These are phyloP conservation scores for Ceryle rudis DNA, from an alignment of 2,797 vertebrate species.

Conservation along the genomic window DNA sequence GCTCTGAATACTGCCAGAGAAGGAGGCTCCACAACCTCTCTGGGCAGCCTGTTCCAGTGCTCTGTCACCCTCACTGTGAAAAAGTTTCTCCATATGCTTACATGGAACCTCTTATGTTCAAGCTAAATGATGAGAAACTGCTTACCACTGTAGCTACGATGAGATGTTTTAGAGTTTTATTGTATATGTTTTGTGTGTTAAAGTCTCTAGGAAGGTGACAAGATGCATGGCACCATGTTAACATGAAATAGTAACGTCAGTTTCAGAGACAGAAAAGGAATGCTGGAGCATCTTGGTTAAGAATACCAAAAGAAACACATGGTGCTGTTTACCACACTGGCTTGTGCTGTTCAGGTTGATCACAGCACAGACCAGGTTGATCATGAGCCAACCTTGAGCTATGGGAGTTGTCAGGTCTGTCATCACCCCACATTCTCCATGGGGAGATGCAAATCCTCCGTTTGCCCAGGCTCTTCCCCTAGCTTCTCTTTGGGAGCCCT, in stretches of 20 bases:
- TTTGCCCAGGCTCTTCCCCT: not conserved
- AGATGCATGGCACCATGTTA: not conserved
- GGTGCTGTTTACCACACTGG: not conserved
- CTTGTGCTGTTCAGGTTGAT: not conserved
- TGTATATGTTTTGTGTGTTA: not conserved
- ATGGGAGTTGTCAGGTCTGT: fast-evolving
- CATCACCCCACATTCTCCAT: fast-evolving
- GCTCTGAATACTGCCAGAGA: too few species aligned
- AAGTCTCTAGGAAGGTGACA: not conserved
- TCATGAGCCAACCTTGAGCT: not conserved
- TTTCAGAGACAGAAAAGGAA: not conserved
- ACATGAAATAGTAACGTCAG: not conserved
- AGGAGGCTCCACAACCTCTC: too few species aligned
- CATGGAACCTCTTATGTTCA: too few species aligned
- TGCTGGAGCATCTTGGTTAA: not conserved
- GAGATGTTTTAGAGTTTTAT: not conserved
- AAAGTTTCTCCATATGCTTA: too few species aligned
- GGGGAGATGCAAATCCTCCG: not conserved
- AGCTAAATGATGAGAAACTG: not conserved
- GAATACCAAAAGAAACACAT: not conserved
- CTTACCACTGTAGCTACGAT: not conserved
- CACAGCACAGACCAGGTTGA: fast-evolving
- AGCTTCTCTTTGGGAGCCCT: not conserved
- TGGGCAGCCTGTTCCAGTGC: too few species aligned
- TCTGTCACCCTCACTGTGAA: too few species aligned